Conservation (phyloP, 2,797 vertebrate species). For the Catostomus latipinnis region DNA sequence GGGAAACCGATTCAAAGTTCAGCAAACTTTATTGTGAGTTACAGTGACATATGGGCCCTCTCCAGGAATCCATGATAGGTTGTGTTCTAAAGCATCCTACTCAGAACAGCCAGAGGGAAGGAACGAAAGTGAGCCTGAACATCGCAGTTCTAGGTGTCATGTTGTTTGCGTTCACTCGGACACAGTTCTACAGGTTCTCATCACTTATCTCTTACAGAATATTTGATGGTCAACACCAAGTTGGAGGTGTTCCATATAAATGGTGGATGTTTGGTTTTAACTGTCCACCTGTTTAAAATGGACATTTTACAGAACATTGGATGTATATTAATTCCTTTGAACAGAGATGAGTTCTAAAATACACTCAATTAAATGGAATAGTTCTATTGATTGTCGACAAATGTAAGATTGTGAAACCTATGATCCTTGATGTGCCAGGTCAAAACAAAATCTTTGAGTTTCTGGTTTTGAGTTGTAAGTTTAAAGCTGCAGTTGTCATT, state of each 20-base stretch:
- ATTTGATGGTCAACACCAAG: slow-evolving; percentile 50
- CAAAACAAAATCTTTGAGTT: slow-evolving; percentile 25
- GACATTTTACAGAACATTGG: slow-evolving; percentile 16
- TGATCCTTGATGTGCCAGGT: slow-evolving; percentile 4
- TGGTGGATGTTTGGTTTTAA: slow-evolving; percentile 39
- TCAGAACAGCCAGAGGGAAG: slow-evolving; percentile 48
- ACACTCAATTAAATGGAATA: slow-evolving; percentile 48
- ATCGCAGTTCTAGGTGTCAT: slow-evolving; percentile 47
- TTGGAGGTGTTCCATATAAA: slow-evolving; percentile 20
- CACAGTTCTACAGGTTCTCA: slow-evolving; percentile 60
- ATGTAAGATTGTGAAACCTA: slow-evolving; percentile 24
- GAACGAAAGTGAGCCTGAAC: slow-evolving; percentile 24
- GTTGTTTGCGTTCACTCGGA: slow-evolving; percentile 57
- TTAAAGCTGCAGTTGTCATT: neutral
- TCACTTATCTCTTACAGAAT: slow-evolving; percentile 58
- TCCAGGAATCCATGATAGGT: slow-evolving; percentile 56
- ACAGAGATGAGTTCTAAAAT: slow-evolving; percentile 51
- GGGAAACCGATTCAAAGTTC: slow-evolving; percentile 17
- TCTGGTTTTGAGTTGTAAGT: neutral
- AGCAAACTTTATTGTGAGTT: slow-evolving; percentile 39
- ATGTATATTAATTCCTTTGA: slow-evolving; percentile 36
- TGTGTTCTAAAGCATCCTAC: slow-evolving; percentile 59
- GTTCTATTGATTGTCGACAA: slow-evolving; percentile 53
- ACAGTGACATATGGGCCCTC: slow-evolving; percentile 53
- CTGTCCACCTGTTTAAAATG: slow-evolving; percentile 55